A percentile compares a stretch with the other conserved stretches of the same genome.
Conservation (phyloP, 2,888 invertebrate genomes). For the Papilio elwesi region DNA sequence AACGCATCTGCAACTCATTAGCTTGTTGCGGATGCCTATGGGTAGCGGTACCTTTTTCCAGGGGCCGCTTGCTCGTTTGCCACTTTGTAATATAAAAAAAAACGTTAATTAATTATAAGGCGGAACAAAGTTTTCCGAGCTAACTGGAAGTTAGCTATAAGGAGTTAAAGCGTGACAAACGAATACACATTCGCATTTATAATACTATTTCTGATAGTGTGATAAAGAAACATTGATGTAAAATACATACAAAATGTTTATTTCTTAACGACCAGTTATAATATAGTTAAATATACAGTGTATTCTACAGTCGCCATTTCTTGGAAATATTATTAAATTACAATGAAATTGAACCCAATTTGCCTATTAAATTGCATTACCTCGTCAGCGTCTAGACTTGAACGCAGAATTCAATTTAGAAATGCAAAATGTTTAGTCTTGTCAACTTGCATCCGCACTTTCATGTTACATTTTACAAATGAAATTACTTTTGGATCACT, state of each 20-base stretch:
- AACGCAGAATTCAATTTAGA: slow-evolving; percentile 14
- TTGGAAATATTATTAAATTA: background rate
- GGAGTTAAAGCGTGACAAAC: no score
- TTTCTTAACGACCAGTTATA: background rate
- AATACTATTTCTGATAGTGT: no score
- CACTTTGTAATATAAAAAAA: no score
- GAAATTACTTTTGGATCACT: background rate
- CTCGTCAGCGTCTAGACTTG: slow-evolving; percentile 4
- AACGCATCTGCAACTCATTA: no score
- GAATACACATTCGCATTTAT: no score
- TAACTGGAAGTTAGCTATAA: no score
- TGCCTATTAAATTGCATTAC: slow-evolving; percentile 14
- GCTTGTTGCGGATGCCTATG: no score
- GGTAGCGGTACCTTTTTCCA: no score
- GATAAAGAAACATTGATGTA: no score
- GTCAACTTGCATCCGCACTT: background rate
- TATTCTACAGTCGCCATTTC: background rate
- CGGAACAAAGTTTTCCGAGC: no score
- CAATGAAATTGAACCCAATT: slow-evolving; percentile 9
- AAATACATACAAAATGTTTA: background rate
- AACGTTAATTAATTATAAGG: no score
- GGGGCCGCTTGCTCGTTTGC: no score
- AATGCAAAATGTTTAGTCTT: slow-evolving; percentile 8
- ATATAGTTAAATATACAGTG: background rate
- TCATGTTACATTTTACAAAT: background rate